Evolutionary conservation across 1,140 invertebrate species (phyloP).

Genomic region (Drosophila nigrodunni): DNA sequence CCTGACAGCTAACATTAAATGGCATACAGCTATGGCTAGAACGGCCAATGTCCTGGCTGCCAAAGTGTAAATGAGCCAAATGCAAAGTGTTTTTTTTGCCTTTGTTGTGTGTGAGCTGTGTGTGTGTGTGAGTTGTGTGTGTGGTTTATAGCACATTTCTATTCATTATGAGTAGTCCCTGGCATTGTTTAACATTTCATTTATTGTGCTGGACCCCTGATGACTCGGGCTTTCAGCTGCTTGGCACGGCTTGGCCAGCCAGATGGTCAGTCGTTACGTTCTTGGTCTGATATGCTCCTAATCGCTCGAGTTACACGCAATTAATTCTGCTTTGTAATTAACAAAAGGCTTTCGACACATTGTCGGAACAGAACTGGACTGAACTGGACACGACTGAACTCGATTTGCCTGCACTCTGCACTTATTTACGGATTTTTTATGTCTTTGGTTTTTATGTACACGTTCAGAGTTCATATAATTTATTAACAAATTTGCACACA

Average conservation of each 20-base stretch:
- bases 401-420: constrained; percentile 6
- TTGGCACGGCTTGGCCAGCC: background rate
- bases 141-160: constrained; percentile 78
- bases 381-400: no score
- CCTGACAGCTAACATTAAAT: constrained; percentile 61
- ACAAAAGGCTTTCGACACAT: constrained; percentile 51
- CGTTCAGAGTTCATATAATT: constrained; percentile 73
- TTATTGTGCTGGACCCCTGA: constrained; percentile 62
- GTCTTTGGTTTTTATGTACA: constrained; percentile 70
- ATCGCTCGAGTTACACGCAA: constrained; percentile 78
- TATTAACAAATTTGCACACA: constrained; percentile 76
- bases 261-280: constrained; percentile 39
- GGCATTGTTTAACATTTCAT: constrained; percentile 70
- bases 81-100: constrained; percentile 46
- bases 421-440: constrained; percentile 60
- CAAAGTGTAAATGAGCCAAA: constrained; percentile 75
- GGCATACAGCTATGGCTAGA: constrained; percentile 30
- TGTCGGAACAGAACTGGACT: no score
- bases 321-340: constrained; percentile 82
- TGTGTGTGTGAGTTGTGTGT: no score
- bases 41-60: constrained; percentile 27
- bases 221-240: constrained; percentile 21
- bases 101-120: background rate
- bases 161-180: constrained; percentile 78
- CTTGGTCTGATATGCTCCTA: constrained; percentile 59